Evolutionary conservation across 1,140 invertebrate genomes (phyloP).

Genomic region (Coelopa frigida): DNA sequence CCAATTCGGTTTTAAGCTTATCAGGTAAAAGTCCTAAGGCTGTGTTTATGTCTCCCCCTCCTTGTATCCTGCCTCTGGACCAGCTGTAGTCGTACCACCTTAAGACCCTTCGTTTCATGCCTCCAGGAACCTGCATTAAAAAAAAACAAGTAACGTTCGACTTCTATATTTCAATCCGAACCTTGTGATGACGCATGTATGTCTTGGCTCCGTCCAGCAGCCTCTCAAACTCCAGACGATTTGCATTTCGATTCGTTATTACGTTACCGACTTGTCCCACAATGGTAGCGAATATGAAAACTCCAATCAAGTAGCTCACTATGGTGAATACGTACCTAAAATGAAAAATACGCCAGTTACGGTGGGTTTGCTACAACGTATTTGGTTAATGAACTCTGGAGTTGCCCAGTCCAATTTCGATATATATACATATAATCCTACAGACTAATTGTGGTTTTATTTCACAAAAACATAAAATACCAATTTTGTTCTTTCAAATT

Average conservation of each 20-base stretch:
- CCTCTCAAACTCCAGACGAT: slow-evolving; percentile 89
- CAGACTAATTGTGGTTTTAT: too few relatives aligned
- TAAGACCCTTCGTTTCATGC: slow-evolving; percentile 88
- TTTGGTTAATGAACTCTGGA: too few relatives aligned
- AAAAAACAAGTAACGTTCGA: neutral
- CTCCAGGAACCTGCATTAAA: slow-evolving; percentile 66
- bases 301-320: slow-evolving; percentile 91
- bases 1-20: slow-evolving; percentile 93
- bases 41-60: slow-evolving; percentile 91
- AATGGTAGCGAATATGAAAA: slow-evolving; percentile 97
- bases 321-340: slow-evolving; percentile 93
- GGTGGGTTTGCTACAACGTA: neutral
- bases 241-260: slow-evolving; percentile 95
- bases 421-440: too few relatives aligned
- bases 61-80: slow-evolving; percentile 92
- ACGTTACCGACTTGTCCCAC: slow-evolving; percentile 97
- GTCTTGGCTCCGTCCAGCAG: slow-evolving; percentile 91
- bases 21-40: slow-evolving; percentile 87
- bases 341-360: too few relatives aligned
- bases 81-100: slow-evolving; percentile 97
- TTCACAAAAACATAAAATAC: too few relatives aligned
- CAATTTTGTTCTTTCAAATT: too few relatives aligned
- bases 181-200: slow-evolving; percentile 94
- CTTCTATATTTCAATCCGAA: slow-evolving; percentile 25
- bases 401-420: too few relatives aligned